A percentile compares a stretch with the other conserved stretches of the same genome.
These are phyloP conservation scores for Trachelus tabidus DNA, from an alignment of 2,888 invertebrate species.

Conservation along the genomic window DNA sequence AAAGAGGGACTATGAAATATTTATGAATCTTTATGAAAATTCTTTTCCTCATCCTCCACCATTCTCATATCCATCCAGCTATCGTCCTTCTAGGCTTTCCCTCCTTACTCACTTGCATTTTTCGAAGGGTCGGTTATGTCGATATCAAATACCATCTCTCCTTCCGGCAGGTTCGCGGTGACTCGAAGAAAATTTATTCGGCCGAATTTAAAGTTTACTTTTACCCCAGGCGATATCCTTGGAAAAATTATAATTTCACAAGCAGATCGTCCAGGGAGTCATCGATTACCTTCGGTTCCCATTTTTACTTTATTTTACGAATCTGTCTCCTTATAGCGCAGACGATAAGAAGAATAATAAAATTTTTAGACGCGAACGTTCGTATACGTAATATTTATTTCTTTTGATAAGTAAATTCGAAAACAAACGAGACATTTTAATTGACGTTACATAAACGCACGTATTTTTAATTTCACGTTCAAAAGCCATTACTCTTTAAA, in stretches of 20 bases:
- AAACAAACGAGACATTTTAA: not conserved
- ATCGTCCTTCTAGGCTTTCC: not conserved
- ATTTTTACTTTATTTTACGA: not conserved
- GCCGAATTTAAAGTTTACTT: not conserved
- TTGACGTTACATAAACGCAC: not conserved
- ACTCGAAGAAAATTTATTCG: not conserved
- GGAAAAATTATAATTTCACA: not conserved
- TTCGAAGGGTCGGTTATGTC: slow-evolving; percentile 27
- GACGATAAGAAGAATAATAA: not conserved
- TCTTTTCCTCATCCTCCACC: slow-evolving; percentile 29
- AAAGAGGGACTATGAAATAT: slow-evolving; percentile 46
- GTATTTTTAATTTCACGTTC: not conserved
- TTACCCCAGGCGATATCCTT: slow-evolving; percentile 2
- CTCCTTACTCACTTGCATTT: slow-evolving; percentile 15
- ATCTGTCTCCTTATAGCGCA: not conserved
- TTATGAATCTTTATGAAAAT: slow-evolving; percentile 46
- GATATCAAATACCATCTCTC: slow-evolving; percentile 18
- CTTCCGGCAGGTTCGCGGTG: not conserved
- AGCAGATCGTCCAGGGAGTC: not conserved
- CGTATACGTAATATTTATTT: not conserved
- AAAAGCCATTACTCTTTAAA: not conserved
- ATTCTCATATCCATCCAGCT: not conserved
- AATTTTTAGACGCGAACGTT: not conserved
- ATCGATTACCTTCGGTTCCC: not conserved
- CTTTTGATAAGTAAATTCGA: not conserved